Conservation (phyloP, 2,113 vertebrate genomes). For the Myrmophylax atrothorax region DNA sequence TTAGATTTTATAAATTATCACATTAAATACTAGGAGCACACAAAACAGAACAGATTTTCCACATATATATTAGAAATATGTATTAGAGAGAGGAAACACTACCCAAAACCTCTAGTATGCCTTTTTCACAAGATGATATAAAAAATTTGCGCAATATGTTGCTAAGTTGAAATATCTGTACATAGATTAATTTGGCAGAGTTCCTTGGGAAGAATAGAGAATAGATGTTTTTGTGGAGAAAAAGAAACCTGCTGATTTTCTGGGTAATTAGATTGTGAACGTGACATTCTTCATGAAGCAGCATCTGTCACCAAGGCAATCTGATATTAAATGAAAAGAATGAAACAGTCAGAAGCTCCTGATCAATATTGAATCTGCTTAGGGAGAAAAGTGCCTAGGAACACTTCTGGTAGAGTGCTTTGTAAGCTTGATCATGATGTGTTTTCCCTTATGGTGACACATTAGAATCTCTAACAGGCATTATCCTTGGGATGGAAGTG, state of each 20-base stretch:
- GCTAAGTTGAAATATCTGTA: not conserved
- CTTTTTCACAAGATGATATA: not conserved
- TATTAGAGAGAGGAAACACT: not conserved
- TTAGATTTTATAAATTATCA: not conserved
- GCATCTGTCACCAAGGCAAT: not conserved
- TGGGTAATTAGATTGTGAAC: not conserved
- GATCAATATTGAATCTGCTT: not conserved
- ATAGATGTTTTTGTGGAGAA: not conserved
- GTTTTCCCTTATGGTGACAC: not conserved
- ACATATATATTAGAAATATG: not conserved
- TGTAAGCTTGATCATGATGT: fast-evolving
- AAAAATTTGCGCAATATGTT: not conserved
- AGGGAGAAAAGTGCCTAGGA: not conserved
- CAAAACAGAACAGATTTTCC: not conserved
- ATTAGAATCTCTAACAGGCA: not conserved
- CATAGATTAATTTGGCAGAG: not conserved
- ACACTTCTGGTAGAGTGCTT: not conserved
- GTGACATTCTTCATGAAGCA: not conserved
- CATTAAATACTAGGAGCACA: not conserved
- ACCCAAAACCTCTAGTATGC: not conserved
- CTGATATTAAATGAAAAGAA: not conserved
- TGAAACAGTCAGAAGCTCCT: not conserved
- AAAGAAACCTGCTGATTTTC: not conserved
- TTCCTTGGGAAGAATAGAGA: not conserved
- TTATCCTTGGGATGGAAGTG: not conserved